Evolutionary conservation across 2,113 vertebrate genomes (phyloP).

Genomic region (Myiagra hebetior): DNA sequence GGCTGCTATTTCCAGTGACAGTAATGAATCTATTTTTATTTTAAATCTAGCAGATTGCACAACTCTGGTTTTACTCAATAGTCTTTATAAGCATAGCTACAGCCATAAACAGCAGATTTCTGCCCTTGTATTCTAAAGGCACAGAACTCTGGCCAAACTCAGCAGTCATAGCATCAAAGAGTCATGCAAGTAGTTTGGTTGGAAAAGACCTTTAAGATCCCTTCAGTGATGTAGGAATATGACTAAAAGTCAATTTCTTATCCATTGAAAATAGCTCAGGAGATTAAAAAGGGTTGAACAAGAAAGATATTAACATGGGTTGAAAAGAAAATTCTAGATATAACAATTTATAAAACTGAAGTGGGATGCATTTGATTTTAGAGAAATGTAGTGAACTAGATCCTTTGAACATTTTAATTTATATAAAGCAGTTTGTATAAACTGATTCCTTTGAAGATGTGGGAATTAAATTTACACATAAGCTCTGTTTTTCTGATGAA

Average conservation of each 20-base stretch:
- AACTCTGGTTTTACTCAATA: background rate
- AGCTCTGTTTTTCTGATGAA: background rate
- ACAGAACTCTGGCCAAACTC: background rate
- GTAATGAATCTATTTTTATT: background rate
- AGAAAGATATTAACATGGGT: background rate
- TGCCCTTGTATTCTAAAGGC: background rate
- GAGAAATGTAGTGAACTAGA: background rate
- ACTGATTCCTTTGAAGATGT: background rate
- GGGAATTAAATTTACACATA: background rate
- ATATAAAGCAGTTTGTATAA: background rate
- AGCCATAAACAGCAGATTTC: background rate
- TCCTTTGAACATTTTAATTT: background rate
- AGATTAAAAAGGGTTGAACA: background rate
- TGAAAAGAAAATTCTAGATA: background rate
- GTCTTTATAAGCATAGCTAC: background rate
- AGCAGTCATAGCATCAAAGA: background rate
- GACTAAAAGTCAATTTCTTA: background rate
- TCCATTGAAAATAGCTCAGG: background rate
- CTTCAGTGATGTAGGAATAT: background rate
- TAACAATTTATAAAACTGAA: background rate
- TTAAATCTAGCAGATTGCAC: background rate
- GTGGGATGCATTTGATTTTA: background rate
- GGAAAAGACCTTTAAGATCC: background rate
- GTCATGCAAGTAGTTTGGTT: background rate
- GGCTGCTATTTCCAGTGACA: background rate